Evolutionary conservation across 2,888 invertebrate species (phyloP).

Genomic region (Pandemis cinnamomeana): DNA sequence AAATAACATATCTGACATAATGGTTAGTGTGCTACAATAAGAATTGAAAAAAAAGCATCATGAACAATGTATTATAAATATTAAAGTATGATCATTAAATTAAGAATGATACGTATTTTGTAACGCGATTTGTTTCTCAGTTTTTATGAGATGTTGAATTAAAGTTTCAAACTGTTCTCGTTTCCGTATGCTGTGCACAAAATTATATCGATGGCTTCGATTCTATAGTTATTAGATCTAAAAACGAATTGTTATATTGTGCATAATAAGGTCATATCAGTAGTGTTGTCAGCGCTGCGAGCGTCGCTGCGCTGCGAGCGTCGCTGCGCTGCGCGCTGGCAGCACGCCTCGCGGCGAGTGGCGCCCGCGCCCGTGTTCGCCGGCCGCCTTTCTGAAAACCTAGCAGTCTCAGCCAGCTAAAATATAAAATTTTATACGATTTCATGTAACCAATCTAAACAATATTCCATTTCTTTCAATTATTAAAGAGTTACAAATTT

Average conservation of each 20-base stretch:
- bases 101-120: slow-evolving; percentile 83
- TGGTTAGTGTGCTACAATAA: slow-evolving; percentile 85
- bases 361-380: slow-evolving; percentile 24
- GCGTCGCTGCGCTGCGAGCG: slow-evolving; percentile 50
- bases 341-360: slow-evolving; percentile 31
- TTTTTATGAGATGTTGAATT: slow-evolving; percentile 79
- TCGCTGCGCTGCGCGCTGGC: slow-evolving; percentile 52
- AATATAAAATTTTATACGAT: not conserved
- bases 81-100: slow-evolving; percentile 76
- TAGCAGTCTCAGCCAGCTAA: not conserved
- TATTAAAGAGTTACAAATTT: not conserved
- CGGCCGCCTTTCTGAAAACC: not conserved
- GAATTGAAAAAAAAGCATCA: slow-evolving; percentile 75
- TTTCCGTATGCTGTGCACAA: slow-evolving; percentile 81
- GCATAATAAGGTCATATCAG: slow-evolving; percentile 73
- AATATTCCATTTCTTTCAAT: not conserved
- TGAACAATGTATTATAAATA: slow-evolving; percentile 82
- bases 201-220: slow-evolving; percentile 72
- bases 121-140: slow-evolving; percentile 80
- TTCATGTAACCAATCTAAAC: not conserved
- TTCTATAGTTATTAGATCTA: slow-evolving; percentile 68
- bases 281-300: slow-evolving; percentile 63
- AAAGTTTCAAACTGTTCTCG: slow-evolving; percentile 72
- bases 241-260: slow-evolving; percentile 74
- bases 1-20: slow-evolving; percentile 84